Conservation (phyloP, 2,113 vertebrate genomes). For the Recurvirostra avosetta region DNA sequence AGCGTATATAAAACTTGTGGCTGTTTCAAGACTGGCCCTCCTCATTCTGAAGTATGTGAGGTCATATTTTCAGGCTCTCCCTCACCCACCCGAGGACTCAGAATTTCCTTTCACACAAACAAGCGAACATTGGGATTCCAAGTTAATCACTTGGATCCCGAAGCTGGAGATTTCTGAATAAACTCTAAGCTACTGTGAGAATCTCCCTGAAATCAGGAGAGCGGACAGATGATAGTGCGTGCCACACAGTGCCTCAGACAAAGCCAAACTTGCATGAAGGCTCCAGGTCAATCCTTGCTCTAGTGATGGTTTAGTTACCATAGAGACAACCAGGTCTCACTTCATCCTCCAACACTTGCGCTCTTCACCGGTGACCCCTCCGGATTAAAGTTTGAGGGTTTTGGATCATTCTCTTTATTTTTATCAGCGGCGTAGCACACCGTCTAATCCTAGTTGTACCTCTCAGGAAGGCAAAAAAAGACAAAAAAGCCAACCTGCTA, state of each 20-base stretch:
- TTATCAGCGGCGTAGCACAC: conserved; percentile 21
- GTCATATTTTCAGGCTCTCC: background rate
- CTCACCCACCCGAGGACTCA: background rate
- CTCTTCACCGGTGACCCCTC: conserved; percentile 33
- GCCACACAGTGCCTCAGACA: background rate
- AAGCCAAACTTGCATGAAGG: background rate
- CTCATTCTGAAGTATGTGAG: background rate
- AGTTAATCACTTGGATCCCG: background rate
- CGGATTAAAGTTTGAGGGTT: conserved; percentile 50
- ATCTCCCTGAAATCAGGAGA: background rate
- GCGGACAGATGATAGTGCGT: background rate
- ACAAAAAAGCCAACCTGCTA: conserved; percentile 23
- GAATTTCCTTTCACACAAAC: background rate
- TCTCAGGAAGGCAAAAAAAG: background rate
- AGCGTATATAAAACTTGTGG: background rate
- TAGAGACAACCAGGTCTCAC: conserved; percentile 68
- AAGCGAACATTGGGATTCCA: rapidly evolving
- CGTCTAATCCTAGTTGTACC: conserved; percentile 30
- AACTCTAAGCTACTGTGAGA: background rate
- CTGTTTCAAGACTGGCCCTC: background rate
- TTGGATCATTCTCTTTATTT: conserved; percentile 30
- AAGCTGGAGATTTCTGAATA: background rate
- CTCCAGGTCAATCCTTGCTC: conserved; percentile 66
- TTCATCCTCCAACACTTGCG: conserved; percentile 9
- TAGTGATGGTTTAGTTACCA: conserved; percentile 65